Conservation (phyloP, 2,888 invertebrate species). For the Trilocha varians region DNA sequence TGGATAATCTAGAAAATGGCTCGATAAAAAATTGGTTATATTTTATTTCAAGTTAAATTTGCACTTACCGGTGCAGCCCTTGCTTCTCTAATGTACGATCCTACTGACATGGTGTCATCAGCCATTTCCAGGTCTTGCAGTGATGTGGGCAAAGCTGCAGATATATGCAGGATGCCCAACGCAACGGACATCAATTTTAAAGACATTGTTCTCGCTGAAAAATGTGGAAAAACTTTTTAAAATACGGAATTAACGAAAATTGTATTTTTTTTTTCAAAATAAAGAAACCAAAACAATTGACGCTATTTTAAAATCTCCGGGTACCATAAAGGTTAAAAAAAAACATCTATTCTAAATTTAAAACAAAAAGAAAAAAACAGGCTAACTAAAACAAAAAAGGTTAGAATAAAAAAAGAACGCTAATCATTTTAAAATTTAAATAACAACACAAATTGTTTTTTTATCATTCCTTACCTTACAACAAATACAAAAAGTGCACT, state of each 20-base stretch:
- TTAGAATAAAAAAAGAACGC: neutral
- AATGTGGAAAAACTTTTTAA: constrained; percentile 12
- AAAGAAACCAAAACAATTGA: no score
- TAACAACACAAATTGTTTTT: neutral
- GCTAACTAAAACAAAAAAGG: constrained; percentile 5
- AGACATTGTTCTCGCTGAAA: constrained; percentile 17
- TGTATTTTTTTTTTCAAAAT: no score
- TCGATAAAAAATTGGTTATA: no score
- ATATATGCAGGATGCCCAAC: constrained; percentile 38
- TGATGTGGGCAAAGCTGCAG: constrained; percentile 32
- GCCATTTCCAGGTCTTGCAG: constrained; percentile 50
- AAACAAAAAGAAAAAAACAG: no score
- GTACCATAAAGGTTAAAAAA: no score
- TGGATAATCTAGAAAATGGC: no score
- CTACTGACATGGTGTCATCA: constrained; percentile 70
- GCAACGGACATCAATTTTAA: constrained; percentile 33
- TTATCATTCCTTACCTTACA: constrained; percentile 20
- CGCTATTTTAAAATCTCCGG: no score
- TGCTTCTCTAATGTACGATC: constrained; percentile 72
- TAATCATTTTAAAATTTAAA: constrained; percentile 9
- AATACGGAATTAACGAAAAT: no score
- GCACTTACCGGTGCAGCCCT: constrained; percentile 66
- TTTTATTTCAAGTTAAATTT: no score
- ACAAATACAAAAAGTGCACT: constrained; percentile 30
- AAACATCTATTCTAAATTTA: no score